These are phyloP conservation scores for Bombus superbus DNA, from an alignment of 1,140 invertebrate genomes.

Conservation along the genomic window DNA sequence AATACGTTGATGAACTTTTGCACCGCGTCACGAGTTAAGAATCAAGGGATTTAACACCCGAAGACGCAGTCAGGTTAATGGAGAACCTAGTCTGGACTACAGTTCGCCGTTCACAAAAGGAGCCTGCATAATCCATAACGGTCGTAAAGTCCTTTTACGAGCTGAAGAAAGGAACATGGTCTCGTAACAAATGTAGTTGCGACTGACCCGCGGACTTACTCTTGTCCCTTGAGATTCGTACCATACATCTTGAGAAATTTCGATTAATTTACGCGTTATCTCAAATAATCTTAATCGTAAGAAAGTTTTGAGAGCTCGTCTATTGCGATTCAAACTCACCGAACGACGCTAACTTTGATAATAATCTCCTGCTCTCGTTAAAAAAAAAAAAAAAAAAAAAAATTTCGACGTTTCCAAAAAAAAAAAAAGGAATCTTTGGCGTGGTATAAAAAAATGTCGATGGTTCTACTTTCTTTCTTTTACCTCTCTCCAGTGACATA, in stretches of 20 bases:
- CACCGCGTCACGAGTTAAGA: not conserved
- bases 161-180: constrained; percentile 7
- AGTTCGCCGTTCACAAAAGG: constrained; percentile 22
- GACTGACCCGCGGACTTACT: not conserved
- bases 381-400: too few relatives aligned
- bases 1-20: not conserved
- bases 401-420: not conserved
- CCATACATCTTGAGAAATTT: not conserved
- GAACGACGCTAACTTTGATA: not conserved
- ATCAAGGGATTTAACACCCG: not conserved
- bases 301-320: not conserved
- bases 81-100: constrained; percentile 18
- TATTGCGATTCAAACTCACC: not conserved
- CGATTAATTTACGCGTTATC: not conserved
- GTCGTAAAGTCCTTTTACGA: constrained; percentile 57
- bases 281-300: too few relatives aligned
- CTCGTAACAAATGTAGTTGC: constrained; percentile 2
- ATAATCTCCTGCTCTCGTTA: too few relatives aligned
- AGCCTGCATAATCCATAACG: constrained; percentile 48
- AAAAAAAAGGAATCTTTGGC: not conserved
- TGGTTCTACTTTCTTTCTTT: too few relatives aligned
- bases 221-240: not conserved
- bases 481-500: too few relatives aligned
- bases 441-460: not conserved
- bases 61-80: constrained; percentile 15